Base-by-base conservation (phyloP, 1,140 invertebrate species). In the Epicauta chinensis region DNA sequence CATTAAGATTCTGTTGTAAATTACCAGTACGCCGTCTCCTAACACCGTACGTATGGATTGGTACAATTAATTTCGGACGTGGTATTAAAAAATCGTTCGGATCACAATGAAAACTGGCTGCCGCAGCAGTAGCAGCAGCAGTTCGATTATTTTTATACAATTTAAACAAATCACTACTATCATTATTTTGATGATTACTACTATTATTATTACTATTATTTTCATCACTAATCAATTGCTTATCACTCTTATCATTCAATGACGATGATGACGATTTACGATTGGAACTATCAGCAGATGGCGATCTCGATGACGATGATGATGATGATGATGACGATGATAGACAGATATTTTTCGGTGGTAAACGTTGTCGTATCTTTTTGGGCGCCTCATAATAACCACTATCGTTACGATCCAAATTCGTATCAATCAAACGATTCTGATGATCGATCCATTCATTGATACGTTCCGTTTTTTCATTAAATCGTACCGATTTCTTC, bases 1-100 rank as follows among this genome's bases (percentile, higher is more conserved):
- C 11, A 34, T 34, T 12, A 3, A 12, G 12, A 34, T 34, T 34
- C 3, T 34, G 10, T n/a, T 51, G 55, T 10, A 82, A 69, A 73
- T 84, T 85, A 4, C 87, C 87, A n/a, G 87, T 90, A 49, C 86
- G 76, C 44, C 88, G 75, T 56, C 83, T 82, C 50, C 85, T 73
- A 41, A 82, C 80, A 17, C 86, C 87, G 68, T 91, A 91, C 2
- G 87, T 89, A 73, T 91, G 88, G 46, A 91, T 87, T 37, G 88
- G 88, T 45, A 91, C 88, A 61, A 91, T 88, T 50, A 91, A 76
- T 65, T 88, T 84, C 11, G 88, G 87, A 61, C 89, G 73, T 1
- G 89, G 89, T 68, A 91, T 91, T 35, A 79, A 77, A 71, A 91
- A 91, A 55, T 86, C 83, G 55, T 36, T 30, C 3, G 9, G 10